Evolutionary conservation across 2,888 invertebrate genomes (phyloP), one percentile per base, ranked within the genome.

Genomic region (Acanthosepion pharaonis): DNA sequence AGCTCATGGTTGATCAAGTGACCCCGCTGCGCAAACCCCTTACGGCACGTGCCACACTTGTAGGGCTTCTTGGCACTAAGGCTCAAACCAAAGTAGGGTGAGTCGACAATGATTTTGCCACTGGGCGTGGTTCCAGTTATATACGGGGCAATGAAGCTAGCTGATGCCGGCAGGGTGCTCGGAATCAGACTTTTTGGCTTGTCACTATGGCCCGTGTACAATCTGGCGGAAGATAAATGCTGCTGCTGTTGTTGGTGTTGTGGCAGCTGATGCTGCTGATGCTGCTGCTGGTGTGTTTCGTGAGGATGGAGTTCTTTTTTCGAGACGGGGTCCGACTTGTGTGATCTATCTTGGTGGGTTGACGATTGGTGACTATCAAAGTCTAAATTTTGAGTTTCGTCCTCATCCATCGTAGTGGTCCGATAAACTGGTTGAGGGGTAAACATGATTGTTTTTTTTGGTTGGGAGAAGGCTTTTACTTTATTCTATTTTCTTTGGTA

Each of bases 11-110:
- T 93, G 28, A 93, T 93, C 93, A 93, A 51, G 49, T 93, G 93
- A n/a, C 93, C 93, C n/a, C 93, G 93, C 53, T 93, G 93, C 49
- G 93, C 93, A 93, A 93, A 93, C 49, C 93, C 93, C 53, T 93
- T 93, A 93, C 93, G 93, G 49, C 93, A 93, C 51, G 93, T 93
- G 49, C 93, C 51, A 93, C 93, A 93, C 53, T 93, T 93, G 49
- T 93, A 93, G n/a, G 93, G 93, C 53, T 93, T 93, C 93, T 93
- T 93, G 51, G 53, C 53, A 20, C 93, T 93, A 93, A 93, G 93
- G 93, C 93, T 93, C 51, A 93, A 11, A 49, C 93, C 93, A 93
- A 93, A 53, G 51, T 93, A 93, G 53, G 93, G 93, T 28, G 93
- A 93, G 49, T 93, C 53, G 28, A 53, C n/a, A 28, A 93, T 49